phyloP scores from a whole-genome alignment of 2,113 vertebrate genomes.

The Anser brachyrhynchus region DNA sequence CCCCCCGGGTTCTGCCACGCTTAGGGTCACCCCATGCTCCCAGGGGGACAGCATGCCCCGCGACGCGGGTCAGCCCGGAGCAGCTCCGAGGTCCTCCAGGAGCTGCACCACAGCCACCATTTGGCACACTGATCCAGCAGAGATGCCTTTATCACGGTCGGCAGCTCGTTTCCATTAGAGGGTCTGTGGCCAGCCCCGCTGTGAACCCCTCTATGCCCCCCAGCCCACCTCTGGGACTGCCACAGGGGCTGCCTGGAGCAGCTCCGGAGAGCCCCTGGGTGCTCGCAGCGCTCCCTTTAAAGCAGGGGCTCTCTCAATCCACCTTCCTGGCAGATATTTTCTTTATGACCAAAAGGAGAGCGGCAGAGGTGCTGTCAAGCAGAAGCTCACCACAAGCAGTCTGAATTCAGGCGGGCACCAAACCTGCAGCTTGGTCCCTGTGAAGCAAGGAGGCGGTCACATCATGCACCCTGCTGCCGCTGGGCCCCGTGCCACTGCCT shows the following conservation, averaged over 20 bases:
- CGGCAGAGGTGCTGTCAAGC: background rate
- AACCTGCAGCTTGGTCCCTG: background rate
- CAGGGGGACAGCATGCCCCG: background rate
- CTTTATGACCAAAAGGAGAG: background rate
- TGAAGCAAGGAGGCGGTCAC: accelerated
- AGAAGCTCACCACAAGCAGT: background rate
- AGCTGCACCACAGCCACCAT: accelerated
- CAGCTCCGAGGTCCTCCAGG: accelerated
- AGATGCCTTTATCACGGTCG: background rate
- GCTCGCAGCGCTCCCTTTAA: background rate
- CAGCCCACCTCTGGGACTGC: background rate
- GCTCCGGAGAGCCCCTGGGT: accelerated
- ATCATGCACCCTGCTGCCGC: accelerated
- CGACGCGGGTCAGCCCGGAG: accelerated
- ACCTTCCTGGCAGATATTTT: background rate
- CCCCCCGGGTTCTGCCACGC: accelerated
- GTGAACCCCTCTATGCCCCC: background rate
- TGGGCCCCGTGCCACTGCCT: background rate
- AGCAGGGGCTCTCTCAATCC: accelerated
- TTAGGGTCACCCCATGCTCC: too few relatives aligned
- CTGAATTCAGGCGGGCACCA: background rate
- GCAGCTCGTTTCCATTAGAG: too few relatives aligned
- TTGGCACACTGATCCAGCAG: accelerated
- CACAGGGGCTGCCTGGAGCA: background rate
- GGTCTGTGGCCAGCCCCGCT: background rate